Percentiles rank a stretch among this genome's conserved stretches.
Evolutionary conservation across 2,113 vertebrate species (phyloP).

Genomic region (Apeltes quadracus): DNA sequence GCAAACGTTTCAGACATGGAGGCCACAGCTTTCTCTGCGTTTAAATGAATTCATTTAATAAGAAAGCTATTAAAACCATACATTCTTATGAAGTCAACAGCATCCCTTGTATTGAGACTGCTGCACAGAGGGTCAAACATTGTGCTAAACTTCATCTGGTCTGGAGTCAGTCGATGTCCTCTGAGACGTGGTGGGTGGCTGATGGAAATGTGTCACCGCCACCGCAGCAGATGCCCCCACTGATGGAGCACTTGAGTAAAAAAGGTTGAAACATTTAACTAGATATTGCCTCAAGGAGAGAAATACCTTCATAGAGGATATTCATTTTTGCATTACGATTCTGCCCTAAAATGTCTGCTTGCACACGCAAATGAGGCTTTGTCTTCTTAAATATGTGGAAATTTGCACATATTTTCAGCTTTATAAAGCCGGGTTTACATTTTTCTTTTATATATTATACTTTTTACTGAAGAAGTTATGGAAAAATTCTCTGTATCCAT

Average conservation of each 20-base stretch:
- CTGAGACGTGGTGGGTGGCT: conserved; percentile 29
- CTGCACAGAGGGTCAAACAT: not conserved
- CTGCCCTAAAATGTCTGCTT: not conserved
- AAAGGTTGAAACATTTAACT: not conserved
- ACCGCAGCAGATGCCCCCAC: conserved; percentile 40
- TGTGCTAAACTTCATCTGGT: conserved; percentile 11
- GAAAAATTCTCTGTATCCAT: too few species aligned
- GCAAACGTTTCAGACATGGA: conserved; percentile 15
- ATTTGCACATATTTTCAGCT: not conserved
- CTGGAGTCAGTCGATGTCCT: conserved; percentile 22
- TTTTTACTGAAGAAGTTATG: too few species aligned
- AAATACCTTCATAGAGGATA: not conserved
- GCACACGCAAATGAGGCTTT: not conserved
- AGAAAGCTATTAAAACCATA: not conserved
- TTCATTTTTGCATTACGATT: not conserved
- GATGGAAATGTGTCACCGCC: conserved; percentile 42
- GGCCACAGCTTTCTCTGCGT: not conserved
- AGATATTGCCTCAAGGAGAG: not conserved
- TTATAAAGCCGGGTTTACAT: not conserved
- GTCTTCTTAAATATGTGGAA: not conserved
- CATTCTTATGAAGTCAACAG: not conserved
- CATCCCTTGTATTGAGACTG: not conserved
- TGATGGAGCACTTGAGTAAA: conserved; percentile 15
- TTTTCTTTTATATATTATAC: not conserved
- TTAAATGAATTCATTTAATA: not conserved